Conservation (phyloP, 2,888 invertebrate genomes). For the Notodonta dromedarius region DNA sequence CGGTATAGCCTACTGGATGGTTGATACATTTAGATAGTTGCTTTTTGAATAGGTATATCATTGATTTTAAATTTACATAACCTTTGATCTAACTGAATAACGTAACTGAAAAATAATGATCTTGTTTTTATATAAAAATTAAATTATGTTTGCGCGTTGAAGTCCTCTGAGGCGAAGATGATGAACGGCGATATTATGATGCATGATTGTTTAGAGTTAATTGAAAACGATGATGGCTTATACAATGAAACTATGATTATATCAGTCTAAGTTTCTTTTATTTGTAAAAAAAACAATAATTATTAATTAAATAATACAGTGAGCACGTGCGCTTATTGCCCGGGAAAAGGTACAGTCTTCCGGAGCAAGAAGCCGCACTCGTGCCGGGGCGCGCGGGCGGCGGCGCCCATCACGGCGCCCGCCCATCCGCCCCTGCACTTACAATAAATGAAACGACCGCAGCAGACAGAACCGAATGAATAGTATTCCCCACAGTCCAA, state of each 20-base stretch:
- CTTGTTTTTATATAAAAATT: too few species aligned
- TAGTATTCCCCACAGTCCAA: slow-evolving; percentile 21
- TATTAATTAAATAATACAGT: slow-evolving; percentile 72
- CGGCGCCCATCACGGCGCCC: neutral
- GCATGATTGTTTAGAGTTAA: too few species aligned
- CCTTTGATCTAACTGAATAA: too few species aligned
- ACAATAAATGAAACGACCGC: slow-evolving; percentile 44
- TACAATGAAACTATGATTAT: slow-evolving; percentile 41
- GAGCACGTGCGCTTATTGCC: slow-evolving; percentile 80
- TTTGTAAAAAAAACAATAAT: slow-evolving; percentile 79
- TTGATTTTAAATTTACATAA: too few species aligned
- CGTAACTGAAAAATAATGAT: too few species aligned
- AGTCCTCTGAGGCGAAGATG: too few species aligned
- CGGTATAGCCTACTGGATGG: too few species aligned
- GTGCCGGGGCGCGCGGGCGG: slow-evolving; percentile 25
- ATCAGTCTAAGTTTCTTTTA: slow-evolving; percentile 81
- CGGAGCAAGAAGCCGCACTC: slow-evolving; percentile 79
- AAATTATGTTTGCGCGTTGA: too few species aligned
- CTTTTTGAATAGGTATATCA: neutral
- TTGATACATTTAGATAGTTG: neutral
- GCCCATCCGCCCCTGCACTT: slow-evolving; percentile 26
- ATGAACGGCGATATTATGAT: too few species aligned
- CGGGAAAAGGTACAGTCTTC: slow-evolving; percentile 82
- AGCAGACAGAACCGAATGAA: slow-evolving; percentile 38
- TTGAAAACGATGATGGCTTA: too few species aligned